Evolutionary conservation across 2,113 vertebrate genomes (phyloP).

Genomic region (Orcinus orca): DNA sequence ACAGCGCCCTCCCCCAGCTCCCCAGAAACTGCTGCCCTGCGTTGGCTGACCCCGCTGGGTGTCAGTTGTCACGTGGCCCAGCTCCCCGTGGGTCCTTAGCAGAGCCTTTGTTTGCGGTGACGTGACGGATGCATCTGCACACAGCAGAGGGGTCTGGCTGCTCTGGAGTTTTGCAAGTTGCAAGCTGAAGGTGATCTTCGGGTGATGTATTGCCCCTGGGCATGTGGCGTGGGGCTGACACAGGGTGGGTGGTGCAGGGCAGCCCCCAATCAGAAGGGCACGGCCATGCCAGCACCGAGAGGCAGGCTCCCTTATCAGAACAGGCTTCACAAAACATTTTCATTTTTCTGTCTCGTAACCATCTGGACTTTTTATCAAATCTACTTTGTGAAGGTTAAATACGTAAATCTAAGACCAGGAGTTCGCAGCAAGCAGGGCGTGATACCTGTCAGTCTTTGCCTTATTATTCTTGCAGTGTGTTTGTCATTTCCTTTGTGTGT

Average conservation of each 20-base stretch:
- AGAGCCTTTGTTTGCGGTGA: fast-evolving
- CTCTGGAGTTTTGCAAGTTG: background rate
- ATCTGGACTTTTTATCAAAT: background rate
- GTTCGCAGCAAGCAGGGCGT: background rate
- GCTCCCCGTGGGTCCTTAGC: fast-evolving
- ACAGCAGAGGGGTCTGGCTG: fast-evolving
- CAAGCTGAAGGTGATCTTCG: background rate
- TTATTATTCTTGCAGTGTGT: background rate
- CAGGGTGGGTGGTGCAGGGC: background rate
- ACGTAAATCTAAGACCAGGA: background rate
- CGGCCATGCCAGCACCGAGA: background rate
- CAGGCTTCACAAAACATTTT: background rate
- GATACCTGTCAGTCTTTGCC: background rate
- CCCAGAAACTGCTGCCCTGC: fast-evolving
- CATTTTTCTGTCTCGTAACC: constrained; percentile 46
- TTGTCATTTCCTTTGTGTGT: constrained; percentile 29
- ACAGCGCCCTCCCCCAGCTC: fast-evolving
- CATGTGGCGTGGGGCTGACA: background rate
- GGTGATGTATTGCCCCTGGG: background rate
- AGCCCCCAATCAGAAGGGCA: background rate
- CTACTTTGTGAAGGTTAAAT: background rate
- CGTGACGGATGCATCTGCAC: background rate
- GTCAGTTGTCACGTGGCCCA: background rate
- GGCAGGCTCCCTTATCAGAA: background rate
- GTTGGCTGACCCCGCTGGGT: too few relatives aligned